These are phyloP conservation scores for Pseudomyrmex cubaensis DNA, from an alignment of 1,140 invertebrate genomes.

Conservation along the genomic window DNA sequence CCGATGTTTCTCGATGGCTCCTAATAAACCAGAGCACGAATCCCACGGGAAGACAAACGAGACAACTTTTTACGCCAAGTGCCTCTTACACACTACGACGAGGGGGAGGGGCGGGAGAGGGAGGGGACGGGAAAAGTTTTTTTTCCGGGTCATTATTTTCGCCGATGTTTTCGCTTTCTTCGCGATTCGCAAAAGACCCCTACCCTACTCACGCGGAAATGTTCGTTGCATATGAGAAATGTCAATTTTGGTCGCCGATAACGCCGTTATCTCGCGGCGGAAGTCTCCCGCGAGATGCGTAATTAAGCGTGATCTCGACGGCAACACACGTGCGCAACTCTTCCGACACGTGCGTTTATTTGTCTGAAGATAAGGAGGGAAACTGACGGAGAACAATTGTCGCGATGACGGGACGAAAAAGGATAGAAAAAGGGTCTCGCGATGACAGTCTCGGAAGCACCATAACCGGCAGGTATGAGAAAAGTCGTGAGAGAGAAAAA, in stretches of 20 bases:
- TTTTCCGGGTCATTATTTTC: conserved; percentile 18
- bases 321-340: neutral
- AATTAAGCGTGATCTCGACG: conserved; percentile 55
- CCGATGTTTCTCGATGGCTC: neutral
- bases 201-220: too few relatives aligned
- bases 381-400: conserved; percentile 63
- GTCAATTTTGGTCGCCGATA: neutral
- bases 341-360: conserved; percentile 54
- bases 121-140: neutral
- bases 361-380: conserved; percentile 65
- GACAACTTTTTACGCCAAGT: conserved; percentile 25
- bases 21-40: conserved; percentile 43
- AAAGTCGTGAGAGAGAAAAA: conserved; percentile 26
- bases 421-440: conserved; percentile 30
- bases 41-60: conserved; percentile 33
- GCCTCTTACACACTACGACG: neutral
- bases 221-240: conserved; percentile 16
- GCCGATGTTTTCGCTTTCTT: neutral
- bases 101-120: neutral
- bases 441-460: conserved; percentile 40
- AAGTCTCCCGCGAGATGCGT: neutral
- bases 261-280: neutral
- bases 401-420: conserved; percentile 51
- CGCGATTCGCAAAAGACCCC: neutral
- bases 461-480: conserved; percentile 16